phyloP scores from a whole-genome alignment of 2,113 vertebrate genomes.

The Siphamia tubifer region DNA sequence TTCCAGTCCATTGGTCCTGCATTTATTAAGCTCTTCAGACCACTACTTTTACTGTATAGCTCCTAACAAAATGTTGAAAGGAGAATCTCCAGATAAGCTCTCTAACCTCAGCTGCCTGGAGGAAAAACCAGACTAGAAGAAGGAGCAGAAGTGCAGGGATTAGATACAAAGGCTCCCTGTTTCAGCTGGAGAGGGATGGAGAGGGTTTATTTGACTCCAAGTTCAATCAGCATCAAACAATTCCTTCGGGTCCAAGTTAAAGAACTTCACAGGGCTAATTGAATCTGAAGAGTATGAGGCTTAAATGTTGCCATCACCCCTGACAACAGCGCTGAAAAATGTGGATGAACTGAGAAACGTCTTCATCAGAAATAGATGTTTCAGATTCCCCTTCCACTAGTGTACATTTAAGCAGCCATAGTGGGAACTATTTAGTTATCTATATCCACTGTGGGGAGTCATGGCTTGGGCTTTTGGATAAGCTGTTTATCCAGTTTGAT shows the following conservation, averaged over 20 bases:
- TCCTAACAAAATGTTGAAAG: constrained; percentile 31
- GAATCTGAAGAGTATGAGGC: constrained; percentile 18
- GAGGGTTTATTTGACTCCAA: constrained; percentile 23
- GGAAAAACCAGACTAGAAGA: no score
- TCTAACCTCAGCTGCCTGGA: no score
- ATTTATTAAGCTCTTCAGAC: constrained; percentile 14
- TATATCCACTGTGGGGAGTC: no score
- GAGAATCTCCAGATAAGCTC: constrained; percentile 35
- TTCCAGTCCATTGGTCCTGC: no score
- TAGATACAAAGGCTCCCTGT: constrained; percentile 41
- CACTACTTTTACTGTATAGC: constrained; percentile 22
- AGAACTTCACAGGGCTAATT: constrained; percentile 9
- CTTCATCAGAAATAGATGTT: no score
- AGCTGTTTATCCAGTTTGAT: no score
- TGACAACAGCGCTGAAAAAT: no score
- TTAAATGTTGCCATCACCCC: constrained; percentile 14
- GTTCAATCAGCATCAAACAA: constrained; percentile 37
- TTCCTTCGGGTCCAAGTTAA: constrained; percentile 15
- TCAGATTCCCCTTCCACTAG: no score
- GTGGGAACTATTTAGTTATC: no score
- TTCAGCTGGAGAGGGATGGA: constrained; percentile 30
- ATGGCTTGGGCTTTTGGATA: no score
- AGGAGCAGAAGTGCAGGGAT: constrained; percentile 16
- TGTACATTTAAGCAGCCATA: no score
- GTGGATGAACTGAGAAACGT: no score